Conservation (phyloP, 2,113 vertebrate species). For the Calidris pygmaea region DNA sequence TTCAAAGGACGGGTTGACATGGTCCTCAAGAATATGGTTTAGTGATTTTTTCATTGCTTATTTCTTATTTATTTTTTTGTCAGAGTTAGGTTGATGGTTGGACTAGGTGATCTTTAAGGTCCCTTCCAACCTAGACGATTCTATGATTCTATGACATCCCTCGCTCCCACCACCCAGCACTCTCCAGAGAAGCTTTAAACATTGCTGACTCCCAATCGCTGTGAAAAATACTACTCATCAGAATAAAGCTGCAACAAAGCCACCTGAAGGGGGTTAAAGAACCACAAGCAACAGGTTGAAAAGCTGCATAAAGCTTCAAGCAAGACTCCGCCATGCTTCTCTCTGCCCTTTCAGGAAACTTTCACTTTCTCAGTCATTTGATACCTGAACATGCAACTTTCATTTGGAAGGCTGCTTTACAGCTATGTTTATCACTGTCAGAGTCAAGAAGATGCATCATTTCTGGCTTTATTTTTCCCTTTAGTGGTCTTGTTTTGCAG, state of each 20-base stretch:
- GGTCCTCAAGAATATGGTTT: too few relatives aligned
- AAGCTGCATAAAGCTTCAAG: background rate
- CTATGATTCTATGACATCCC: background rate
- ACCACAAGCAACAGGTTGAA: background rate
- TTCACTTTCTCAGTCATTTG: background rate
- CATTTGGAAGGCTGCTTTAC: background rate
- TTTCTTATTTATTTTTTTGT: too few relatives aligned
- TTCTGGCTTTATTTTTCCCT: background rate
- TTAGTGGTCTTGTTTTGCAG: background rate
- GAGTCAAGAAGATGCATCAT: background rate
- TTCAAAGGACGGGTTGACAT: too few relatives aligned
- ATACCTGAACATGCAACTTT: background rate
- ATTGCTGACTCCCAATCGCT: background rate
- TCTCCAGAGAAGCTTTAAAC: background rate
- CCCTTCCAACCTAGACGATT: too few relatives aligned
- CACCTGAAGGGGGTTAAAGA: background rate
- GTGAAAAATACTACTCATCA: background rate
- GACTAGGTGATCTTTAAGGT: too few relatives aligned
- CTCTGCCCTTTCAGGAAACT: background rate
- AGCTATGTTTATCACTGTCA: background rate
- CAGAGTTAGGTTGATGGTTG: too few relatives aligned
- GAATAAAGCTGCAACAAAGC: background rate
- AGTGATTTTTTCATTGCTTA: too few relatives aligned
- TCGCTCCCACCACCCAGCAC: background rate
- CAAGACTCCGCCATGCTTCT: background rate